phyloP scores from a whole-genome alignment of 2,888 invertebrate genomes.

The Julus scandinavius region DNA sequence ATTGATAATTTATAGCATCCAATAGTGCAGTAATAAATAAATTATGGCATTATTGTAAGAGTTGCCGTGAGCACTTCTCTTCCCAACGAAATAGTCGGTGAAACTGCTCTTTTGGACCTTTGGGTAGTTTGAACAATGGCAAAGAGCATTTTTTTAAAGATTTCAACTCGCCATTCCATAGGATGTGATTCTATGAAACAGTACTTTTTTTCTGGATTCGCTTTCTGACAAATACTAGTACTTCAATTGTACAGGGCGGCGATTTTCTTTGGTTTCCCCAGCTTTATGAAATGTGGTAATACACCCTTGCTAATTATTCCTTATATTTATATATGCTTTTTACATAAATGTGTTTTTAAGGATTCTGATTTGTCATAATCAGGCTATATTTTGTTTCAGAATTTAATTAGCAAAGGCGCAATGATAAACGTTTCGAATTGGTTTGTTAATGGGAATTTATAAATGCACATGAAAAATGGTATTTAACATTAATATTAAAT shows the following conservation, averaged over 20 bases:
- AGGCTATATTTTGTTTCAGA: too few species aligned
- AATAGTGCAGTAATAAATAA: background rate
- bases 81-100: too few species aligned
- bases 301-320: conserved; percentile 23
- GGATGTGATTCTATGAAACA: too few species aligned
- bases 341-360: too few species aligned
- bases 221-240: background rate
- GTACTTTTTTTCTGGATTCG: background rate
- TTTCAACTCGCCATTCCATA: background rate
- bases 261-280: conserved; percentile 44
- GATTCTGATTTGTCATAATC: too few species aligned
- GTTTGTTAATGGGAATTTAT: background rate
- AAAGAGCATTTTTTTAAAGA: background rate
- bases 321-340: too few species aligned
- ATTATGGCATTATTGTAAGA: background rate
- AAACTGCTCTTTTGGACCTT: background rate
- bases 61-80: background rate
- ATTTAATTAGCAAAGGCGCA: background rate
- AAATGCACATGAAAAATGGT: too few species aligned
- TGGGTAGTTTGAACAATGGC: background rate
- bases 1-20: background rate
- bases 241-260: background rate
- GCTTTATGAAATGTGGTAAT: conserved; percentile 30
- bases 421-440: background rate
- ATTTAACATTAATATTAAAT: too few species aligned